phyloP scores from a whole-genome alignment of 2,113 vertebrate genomes.

The Machaerirhynchus nigripectus region DNA sequence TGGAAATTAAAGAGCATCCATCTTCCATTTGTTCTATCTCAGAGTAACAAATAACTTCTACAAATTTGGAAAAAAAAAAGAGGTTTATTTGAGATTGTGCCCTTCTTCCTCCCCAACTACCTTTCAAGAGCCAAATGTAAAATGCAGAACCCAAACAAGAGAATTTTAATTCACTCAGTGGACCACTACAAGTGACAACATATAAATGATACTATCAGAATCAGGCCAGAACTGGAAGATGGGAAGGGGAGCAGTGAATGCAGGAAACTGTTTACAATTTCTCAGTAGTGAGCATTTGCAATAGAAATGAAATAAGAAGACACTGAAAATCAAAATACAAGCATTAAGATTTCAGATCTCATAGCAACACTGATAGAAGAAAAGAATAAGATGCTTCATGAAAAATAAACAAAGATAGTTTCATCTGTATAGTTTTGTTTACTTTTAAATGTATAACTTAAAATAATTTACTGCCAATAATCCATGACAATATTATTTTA shows the following conservation, averaged over 20 bases:
- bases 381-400: neutral
- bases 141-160: neutral
- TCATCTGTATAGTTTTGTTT: neutral
- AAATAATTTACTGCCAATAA: slow-evolving; percentile 8
- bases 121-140: neutral
- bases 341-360: neutral
- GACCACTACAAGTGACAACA: neutral
- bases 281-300: neutral
- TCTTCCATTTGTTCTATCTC: neutral
- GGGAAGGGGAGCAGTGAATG: neutral
- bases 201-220: neutral
- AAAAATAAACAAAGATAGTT: neutral
- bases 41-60: neutral
- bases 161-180: neutral
- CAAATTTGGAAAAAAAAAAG: neutral
- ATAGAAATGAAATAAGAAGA: neutral
- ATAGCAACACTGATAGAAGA: neutral
- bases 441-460: neutral
- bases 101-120: neutral
- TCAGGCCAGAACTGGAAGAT: neutral
- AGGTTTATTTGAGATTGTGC: neutral
- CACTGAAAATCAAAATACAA: neutral
- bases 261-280: neutral
- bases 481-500: neutral
- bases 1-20: neutral